Evolutionary conservation across 2,888 invertebrate genomes (phyloP).

Genomic region (Ennomos fuscantarius): DNA sequence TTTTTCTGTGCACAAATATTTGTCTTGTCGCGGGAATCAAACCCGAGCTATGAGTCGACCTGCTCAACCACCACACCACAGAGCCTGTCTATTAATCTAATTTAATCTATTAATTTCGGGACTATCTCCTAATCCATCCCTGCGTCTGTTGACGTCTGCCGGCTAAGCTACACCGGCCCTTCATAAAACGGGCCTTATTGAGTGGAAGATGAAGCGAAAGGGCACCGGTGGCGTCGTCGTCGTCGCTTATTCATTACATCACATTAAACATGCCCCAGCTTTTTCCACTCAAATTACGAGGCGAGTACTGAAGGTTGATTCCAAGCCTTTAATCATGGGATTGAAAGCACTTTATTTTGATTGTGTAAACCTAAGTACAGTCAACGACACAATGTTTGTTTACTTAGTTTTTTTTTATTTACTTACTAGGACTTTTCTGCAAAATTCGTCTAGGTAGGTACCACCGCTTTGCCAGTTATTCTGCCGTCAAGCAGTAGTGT

Average conservation of each 20-base stretch:
- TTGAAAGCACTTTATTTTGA: constrained; percentile 41
- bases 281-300: constrained; percentile 38
- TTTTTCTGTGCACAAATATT: no score
- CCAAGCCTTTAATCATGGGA: constrained; percentile 42
- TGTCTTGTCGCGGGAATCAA: no score
- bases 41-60: no score
- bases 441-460: no score
- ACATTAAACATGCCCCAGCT: constrained; percentile 67
- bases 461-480: no score
- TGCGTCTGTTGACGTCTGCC: constrained; percentile 53
- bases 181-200: constrained; percentile 65
- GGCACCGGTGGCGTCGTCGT: constrained; percentile 58
- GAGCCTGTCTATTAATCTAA: no score
- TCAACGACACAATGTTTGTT: no score
- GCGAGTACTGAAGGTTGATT: constrained; percentile 43
- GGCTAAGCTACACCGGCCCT: constrained; percentile 56
- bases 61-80: no score
- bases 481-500: no score
- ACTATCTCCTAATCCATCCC: constrained; percentile 47
- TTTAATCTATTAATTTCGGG: no score
- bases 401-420: no score
- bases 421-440: no score
- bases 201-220: constrained; percentile 58
- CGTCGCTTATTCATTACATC: constrained; percentile 67
- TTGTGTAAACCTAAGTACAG: constrained; percentile 22